These are phyloP conservation scores for Petaurus breviceps DNA, from an alignment of 2,113 vertebrate species.

Conservation along the genomic window DNA sequence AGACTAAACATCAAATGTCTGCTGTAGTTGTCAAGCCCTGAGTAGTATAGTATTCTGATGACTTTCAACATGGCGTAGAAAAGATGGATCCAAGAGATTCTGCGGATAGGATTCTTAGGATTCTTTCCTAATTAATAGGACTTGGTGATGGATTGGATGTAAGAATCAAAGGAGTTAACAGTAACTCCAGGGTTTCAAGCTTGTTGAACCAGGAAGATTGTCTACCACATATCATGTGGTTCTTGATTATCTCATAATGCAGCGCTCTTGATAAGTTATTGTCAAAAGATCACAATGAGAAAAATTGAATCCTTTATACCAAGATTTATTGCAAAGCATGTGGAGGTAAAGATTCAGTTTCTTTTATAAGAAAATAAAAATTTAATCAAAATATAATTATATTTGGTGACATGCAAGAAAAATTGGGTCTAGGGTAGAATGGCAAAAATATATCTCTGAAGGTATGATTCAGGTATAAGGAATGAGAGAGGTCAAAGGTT, in stretches of 20 bases:
- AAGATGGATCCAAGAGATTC: background rate
- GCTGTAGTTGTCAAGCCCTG: background rate
- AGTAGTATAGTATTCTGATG: background rate
- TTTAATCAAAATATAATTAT: background rate
- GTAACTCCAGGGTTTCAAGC: background rate
- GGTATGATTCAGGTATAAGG: background rate
- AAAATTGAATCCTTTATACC: background rate
- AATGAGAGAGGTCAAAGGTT: background rate
- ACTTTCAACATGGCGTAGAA: background rate
- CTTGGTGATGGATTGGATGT: background rate
- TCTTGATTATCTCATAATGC: background rate
- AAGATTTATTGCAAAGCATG: background rate
- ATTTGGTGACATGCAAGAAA: background rate
- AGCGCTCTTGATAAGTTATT: background rate
- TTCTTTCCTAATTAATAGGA: background rate
- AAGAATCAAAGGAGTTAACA: background rate
- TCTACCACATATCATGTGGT: background rate
- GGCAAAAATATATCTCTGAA: background rate
- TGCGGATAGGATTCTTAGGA: background rate
- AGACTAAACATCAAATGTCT: background rate
- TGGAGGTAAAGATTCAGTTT: background rate
- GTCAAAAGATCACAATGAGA: background rate
- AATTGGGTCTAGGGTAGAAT: background rate
- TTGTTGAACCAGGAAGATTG: background rate
- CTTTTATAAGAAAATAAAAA: background rate